Evolutionary conservation across 1,140 invertebrate genomes (phyloP).

Genomic region (Meteorus sp.): DNA sequence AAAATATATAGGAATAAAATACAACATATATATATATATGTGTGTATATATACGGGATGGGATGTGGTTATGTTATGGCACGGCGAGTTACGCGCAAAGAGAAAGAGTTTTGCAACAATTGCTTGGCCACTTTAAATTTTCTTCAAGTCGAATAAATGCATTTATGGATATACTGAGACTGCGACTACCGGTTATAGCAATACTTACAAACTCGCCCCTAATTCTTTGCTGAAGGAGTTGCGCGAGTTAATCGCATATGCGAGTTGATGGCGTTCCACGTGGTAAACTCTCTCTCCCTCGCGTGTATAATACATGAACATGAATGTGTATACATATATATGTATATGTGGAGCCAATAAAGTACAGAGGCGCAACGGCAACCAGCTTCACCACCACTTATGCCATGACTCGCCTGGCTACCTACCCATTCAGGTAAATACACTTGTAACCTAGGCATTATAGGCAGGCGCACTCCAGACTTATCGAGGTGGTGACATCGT

Average conservation of each 20-base stretch:
- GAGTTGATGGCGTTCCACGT: conserved; percentile 16
- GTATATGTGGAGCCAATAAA: background rate
- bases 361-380: background rate
- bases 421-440: conserved; percentile 9
- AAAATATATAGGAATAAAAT: background rate
- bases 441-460: conserved; percentile 10
- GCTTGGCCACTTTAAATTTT: background rate
- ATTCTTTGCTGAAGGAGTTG: background rate
- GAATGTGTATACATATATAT: background rate
- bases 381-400: conserved; percentile 9
- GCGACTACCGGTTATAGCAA: background rate
- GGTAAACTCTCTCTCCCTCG: conserved; percentile 6
- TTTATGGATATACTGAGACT: conserved; percentile 6
- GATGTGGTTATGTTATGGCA: conserved; percentile 4
- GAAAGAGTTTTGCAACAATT: conserved; percentile 4
- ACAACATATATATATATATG: background rate
- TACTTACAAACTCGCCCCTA: conserved; percentile 1
- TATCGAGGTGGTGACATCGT: conserved; percentile 20
- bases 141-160: conserved; percentile 9
- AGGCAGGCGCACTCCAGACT: conserved; percentile 1
- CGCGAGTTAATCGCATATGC: conserved; percentile 8
- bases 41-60: no score
- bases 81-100: conserved; percentile 9
- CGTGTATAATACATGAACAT: no score
- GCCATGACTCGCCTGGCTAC: conserved; percentile 6